Evolutionary conservation across 2,888 invertebrate species (phyloP).

Genomic region (Metellina segmentata): DNA sequence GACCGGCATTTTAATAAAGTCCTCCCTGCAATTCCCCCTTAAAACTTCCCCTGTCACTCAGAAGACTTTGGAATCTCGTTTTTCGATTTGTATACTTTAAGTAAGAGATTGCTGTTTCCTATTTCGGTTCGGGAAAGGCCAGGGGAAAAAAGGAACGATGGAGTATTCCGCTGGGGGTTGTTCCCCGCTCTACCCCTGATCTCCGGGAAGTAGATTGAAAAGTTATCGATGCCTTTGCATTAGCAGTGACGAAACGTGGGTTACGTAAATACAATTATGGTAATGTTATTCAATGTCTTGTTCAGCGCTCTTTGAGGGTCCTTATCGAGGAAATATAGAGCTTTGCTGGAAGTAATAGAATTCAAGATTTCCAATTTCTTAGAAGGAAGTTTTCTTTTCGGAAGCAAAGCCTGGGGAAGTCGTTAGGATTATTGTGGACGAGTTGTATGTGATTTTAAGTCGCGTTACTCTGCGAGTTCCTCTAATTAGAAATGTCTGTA

Average conservation of each 20-base stretch:
- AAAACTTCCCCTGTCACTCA: slow-evolving; percentile 40
- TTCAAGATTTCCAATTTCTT: slow-evolving; percentile 11
- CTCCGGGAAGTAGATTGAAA: slow-evolving; percentile 37
- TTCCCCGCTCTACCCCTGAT: too few species aligned
- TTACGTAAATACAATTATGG: slow-evolving; percentile 50
- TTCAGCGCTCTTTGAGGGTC: not conserved
- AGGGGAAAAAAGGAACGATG: not conserved
- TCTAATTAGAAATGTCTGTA: not conserved
- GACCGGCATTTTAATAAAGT: slow-evolving; percentile 54
- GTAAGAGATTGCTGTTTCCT: slow-evolving; percentile 42
- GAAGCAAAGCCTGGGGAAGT: not conserved
- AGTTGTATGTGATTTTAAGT: not conserved
- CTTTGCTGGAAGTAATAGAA: slow-evolving; percentile 25
- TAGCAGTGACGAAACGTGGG: slow-evolving; percentile 8
- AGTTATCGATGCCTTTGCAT: slow-evolving; percentile 43
- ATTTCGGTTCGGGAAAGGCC: not conserved
- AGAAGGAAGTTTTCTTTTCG: not conserved
- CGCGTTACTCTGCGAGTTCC: not conserved
- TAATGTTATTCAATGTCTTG: slow-evolving; percentile 53
- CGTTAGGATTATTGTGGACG: not conserved
- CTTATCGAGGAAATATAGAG: slow-evolving; percentile 23
- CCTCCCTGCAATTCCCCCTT: not conserved
- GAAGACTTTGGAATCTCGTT: not conserved
- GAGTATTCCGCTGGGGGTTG: slow-evolving; percentile 3
- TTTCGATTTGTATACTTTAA: slow-evolving; percentile 51